phyloP scores from a whole-genome alignment of 2,113 vertebrate genomes.

The Poeciliopsis retropinna region DNA sequence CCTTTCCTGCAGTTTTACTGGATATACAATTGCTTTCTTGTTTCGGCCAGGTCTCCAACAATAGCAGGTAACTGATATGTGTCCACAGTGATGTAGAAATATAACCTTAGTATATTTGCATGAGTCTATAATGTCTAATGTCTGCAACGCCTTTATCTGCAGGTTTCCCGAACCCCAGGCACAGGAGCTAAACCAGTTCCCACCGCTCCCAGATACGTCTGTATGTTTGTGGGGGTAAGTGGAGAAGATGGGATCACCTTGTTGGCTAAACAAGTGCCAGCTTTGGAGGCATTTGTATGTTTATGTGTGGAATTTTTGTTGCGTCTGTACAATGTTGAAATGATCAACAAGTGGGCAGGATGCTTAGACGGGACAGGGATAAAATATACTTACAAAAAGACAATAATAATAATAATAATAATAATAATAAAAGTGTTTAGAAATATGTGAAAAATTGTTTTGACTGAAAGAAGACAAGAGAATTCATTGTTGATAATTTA shows the following conservation, averaged over 20 bases:
- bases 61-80: conserved; percentile 36
- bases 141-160: neutral
- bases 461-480: neutral
- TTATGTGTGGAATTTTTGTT: conserved; percentile 5
- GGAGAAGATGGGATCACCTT: conserved; percentile 27
- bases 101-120: conserved; percentile 3
- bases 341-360: conserved; percentile 7
- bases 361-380: neutral
- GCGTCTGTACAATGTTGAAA: conserved; percentile 29
- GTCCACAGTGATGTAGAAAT: conserved; percentile 10
- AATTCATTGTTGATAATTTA: neutral
- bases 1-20: too few species aligned
- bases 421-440: neutral
- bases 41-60: conserved; percentile 19
- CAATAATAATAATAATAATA: neutral
- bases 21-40: neutral
- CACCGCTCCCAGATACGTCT: conserved; percentile 8
- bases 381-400: neutral
- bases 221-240: neutral
- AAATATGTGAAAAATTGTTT: neutral
- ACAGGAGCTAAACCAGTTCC: conserved; percentile 56
- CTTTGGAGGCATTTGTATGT: neutral
- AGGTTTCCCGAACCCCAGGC: conserved; percentile 48
- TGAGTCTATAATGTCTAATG: conserved; percentile 5
- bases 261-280: conserved; percentile 41